phyloP scores from a whole-genome alignment of 1,140 invertebrate genomes.

The Pseudomyrmex cubaensis region DNA sequence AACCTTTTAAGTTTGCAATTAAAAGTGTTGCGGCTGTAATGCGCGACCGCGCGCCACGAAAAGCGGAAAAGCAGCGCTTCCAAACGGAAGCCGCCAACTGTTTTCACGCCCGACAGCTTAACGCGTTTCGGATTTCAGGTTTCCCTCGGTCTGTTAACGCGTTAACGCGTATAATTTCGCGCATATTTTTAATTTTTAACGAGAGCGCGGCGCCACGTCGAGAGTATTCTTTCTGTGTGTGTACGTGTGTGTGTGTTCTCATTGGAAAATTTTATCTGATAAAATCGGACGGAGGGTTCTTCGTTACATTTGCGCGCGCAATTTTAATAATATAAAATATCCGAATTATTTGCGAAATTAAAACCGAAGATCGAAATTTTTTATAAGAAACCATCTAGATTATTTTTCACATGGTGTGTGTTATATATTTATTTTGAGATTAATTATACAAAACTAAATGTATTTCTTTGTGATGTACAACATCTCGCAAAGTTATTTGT shows the following conservation, averaged over 20 bases:
- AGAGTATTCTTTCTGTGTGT: neutral
- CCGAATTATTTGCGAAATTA: neutral
- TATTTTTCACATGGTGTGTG: neutral
- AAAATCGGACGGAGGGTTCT: neutral
- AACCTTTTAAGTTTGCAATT: slow-evolving; percentile 60
- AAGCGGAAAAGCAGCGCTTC: slow-evolving; percentile 34
- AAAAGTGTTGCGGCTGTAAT: slow-evolving; percentile 39
- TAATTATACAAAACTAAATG: no score
- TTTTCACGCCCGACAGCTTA: slow-evolving; percentile 50
- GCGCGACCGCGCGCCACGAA: slow-evolving; percentile 1
- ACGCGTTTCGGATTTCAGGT: slow-evolving; percentile 51
- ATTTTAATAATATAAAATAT: neutral
- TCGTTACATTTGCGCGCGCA: no score
- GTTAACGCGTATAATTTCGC: slow-evolving; percentile 47
- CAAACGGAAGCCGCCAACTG: slow-evolving; percentile 48
- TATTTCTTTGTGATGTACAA: no score
- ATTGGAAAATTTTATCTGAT: neutral
- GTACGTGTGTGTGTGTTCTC: neutral
- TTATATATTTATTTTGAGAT: no score
- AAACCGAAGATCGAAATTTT: neutral
- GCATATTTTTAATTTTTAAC: slow-evolving; percentile 22
- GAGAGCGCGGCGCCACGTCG: neutral
- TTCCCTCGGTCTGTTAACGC: slow-evolving; percentile 41
- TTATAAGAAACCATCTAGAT: neutral
- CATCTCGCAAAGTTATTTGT: no score